Evolutionary conservation across 2,888 invertebrate species (phyloP).

Genomic region (Hecatera dysodea): DNA sequence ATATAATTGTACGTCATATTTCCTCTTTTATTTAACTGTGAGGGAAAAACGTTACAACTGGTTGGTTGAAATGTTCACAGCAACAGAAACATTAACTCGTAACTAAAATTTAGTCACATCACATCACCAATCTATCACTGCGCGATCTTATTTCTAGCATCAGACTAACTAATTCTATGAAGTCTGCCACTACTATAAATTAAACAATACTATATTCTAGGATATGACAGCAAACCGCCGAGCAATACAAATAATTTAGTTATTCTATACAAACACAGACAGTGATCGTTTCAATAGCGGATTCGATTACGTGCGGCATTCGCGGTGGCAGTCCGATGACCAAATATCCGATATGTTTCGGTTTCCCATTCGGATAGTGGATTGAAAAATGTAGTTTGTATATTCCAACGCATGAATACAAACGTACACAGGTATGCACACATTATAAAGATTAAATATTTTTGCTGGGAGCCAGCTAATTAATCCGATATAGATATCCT

Average conservation of each 20-base stretch:
- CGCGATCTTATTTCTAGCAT: slow-evolving; percentile 18
- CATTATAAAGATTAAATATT: slow-evolving; percentile 83
- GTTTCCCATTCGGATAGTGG: slow-evolving; percentile 72
- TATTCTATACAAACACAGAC: slow-evolving; percentile 73
- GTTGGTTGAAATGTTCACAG: not conserved
- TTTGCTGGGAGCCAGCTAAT: slow-evolving; percentile 79
- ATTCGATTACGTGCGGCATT: slow-evolving; percentile 83
- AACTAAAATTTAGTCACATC: not conserved
- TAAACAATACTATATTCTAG: slow-evolving; percentile 30
- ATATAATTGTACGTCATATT: too few species aligned
- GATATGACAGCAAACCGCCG: slow-evolving; percentile 56
- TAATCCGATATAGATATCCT: slow-evolving; percentile 78
- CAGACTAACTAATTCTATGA: slow-evolving; percentile 11
- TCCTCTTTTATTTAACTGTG: too few species aligned
- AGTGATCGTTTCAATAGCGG: slow-evolving; percentile 76
- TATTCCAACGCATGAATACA: slow-evolving; percentile 45
- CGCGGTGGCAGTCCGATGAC: slow-evolving; percentile 77
- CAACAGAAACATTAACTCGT: not conserved
- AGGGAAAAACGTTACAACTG: too few species aligned
- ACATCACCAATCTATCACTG: slow-evolving; percentile 4
- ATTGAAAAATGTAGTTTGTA: slow-evolving; percentile 76
- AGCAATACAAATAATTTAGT: slow-evolving; percentile 75
- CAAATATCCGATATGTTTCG: slow-evolving; percentile 80
- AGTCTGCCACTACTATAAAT: slow-evolving; percentile 26
- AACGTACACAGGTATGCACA: slow-evolving; percentile 59